Conservation (phyloP, 2,888 invertebrate species). For the Labia minor region DNA sequence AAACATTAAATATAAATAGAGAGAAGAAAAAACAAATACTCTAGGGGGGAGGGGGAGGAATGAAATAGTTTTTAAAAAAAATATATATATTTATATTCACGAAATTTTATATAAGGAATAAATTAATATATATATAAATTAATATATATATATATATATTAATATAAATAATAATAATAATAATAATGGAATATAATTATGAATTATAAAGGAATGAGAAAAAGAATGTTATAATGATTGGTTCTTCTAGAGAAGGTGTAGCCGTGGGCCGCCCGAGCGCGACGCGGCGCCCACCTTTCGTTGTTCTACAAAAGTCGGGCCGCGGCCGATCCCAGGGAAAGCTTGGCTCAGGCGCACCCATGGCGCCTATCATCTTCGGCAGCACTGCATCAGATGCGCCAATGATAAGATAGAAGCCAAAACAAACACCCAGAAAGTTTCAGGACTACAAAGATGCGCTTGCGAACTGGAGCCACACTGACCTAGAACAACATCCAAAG, state of each 20-base stretch:
- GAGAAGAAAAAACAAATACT: too few relatives aligned
- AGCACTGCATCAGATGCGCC: neutral
- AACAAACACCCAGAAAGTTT: neutral
- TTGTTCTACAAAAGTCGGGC: neutral
- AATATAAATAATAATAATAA: neutral
- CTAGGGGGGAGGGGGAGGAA: neutral
- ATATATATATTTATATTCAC: too few relatives aligned
- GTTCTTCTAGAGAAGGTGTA: neutral
- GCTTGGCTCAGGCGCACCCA: neutral
- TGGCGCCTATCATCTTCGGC: neutral
- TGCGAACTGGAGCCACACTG: slow-evolving; percentile 17
- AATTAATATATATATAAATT: too few relatives aligned
- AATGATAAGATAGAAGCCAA: neutral
- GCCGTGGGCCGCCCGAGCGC: too few relatives aligned
- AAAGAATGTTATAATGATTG: neutral
- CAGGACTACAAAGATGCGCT: neutral
- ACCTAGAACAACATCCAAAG: slow-evolving; percentile 19
- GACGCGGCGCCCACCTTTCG: slow-evolving; percentile 1
- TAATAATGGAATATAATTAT: neutral
- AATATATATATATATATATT: too few relatives aligned
- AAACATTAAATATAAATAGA: neutral
- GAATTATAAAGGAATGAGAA: neutral
- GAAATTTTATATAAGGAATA: neutral
- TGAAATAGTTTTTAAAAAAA: too few relatives aligned
- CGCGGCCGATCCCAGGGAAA: neutral